Evolutionary conservation across 2,797 vertebrate species (phyloP).

Genomic region (Brachyalestes nurse): DNA sequence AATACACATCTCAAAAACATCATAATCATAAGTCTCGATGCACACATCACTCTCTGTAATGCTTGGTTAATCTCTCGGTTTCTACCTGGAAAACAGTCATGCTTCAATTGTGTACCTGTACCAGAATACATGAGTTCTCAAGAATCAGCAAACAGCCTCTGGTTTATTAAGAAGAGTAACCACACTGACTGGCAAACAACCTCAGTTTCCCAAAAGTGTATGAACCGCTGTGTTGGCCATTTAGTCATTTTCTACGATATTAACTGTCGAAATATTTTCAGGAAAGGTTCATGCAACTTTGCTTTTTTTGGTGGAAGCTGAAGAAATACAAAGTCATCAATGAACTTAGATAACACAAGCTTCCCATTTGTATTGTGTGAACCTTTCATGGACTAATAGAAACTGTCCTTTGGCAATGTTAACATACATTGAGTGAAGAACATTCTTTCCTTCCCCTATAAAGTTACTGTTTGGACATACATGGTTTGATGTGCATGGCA

Average conservation of each 20-base stretch:
- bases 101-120: neutral
- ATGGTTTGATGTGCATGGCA: too few relatives aligned
- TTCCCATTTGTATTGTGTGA: too few relatives aligned
- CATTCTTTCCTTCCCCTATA: too few relatives aligned
- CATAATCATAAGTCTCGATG: neutral
- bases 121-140: neutral
- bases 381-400: too few relatives aligned
- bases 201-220: neutral
- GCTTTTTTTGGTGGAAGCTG: neutral
- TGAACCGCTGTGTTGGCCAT: neutral
- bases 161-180: constrained; percentile 6
- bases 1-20: neutral
- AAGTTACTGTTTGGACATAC: too few relatives aligned
- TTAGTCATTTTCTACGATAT: neutral
- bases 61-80: neutral
- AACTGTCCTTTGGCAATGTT: too few relatives aligned
- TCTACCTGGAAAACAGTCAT: neutral
- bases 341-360: too few relatives aligned
- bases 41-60: neutral
- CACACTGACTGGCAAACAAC: neutral
- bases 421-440: too few relatives aligned
- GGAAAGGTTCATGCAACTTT: neutral
- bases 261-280: too few relatives aligned
- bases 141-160: neutral
- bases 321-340: too few relatives aligned